phyloP scores from a whole-genome alignment of 2,113 vertebrate genomes.

The Agelaius tricolor region DNA sequence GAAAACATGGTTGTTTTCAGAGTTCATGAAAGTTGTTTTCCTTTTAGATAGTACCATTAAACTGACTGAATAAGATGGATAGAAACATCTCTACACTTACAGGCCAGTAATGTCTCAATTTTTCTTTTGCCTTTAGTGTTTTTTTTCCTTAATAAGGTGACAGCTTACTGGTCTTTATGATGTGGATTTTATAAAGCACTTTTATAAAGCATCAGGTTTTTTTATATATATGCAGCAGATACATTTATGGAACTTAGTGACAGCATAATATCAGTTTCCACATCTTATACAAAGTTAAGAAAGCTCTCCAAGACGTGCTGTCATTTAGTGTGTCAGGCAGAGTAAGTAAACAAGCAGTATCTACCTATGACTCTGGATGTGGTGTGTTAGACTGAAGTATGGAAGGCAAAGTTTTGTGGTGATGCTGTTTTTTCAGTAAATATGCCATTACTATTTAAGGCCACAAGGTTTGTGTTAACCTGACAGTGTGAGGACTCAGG shows the following conservation, averaged over 20 bases:
- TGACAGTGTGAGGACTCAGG: not conserved
- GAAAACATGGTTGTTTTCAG: not conserved
- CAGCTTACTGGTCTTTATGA: slow-evolving; percentile 29
- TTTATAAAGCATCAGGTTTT: not conserved
- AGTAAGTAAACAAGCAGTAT: not conserved
- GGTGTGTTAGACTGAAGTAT: not conserved
- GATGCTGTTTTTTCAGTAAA: not conserved
- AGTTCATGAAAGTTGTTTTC: slow-evolving; percentile 18
- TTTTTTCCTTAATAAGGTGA: slow-evolving; percentile 30
- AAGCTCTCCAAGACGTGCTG: not conserved
- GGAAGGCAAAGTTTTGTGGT: not conserved
- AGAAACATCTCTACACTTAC: not conserved
- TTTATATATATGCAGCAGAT: not conserved
- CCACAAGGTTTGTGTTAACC: not conserved
- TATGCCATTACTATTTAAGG: not conserved
- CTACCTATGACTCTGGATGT: not conserved
- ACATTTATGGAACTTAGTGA: slow-evolving; percentile 8
- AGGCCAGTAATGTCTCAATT: slow-evolving; percentile 16
- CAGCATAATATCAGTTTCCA: slow-evolving; percentile 14
- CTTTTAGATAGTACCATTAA: not conserved
- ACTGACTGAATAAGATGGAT: not conserved
- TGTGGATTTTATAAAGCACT: slow-evolving; percentile 12
- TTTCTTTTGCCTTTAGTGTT: slow-evolving; percentile 33
- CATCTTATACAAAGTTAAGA: slow-evolving; percentile 33
- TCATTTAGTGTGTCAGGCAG: slow-evolving; percentile 17